phyloP scores from a whole-genome alignment of 2,113 vertebrate species.

The Mastomys coucha region DNA sequence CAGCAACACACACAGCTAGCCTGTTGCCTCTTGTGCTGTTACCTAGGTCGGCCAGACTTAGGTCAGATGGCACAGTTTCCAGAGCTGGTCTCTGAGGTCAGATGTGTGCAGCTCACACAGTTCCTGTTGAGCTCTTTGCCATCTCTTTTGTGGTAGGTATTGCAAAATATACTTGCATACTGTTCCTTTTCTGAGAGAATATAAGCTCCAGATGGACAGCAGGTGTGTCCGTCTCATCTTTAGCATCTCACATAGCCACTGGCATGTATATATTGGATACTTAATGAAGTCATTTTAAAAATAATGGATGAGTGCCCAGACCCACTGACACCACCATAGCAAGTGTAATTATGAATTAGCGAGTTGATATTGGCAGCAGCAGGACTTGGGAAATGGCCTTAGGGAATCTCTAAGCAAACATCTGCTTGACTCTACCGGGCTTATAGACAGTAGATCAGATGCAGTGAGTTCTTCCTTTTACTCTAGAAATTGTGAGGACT shows the following conservation, averaged over 20 bases:
- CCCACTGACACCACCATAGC: background rate
- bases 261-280: background rate
- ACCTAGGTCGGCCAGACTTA: background rate
- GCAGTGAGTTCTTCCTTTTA: background rate
- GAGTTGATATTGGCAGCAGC: background rate
- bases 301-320: background rate
- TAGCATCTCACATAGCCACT: background rate
- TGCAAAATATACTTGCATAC: fast-evolving
- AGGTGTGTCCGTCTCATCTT: background rate
- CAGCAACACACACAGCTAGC: background rate
- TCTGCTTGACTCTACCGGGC: background rate
- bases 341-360: background rate
- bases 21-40: background rate
- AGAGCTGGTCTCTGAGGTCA: background rate
- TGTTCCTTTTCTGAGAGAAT: background rate
- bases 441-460: background rate
- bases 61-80: background rate
- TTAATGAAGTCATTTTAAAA: background rate
- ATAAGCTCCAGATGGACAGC: background rate
- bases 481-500: background rate
- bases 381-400: background rate
- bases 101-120: background rate
- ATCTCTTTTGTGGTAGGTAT: background rate
- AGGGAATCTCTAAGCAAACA: background rate
- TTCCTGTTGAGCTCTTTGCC: background rate